Percentiles rank a stretch among this genome's conserved stretches.
Evolutionary conservation across 2,113 vertebrate genomes (phyloP).

Genomic region (Cinclus cinclus): DNA sequence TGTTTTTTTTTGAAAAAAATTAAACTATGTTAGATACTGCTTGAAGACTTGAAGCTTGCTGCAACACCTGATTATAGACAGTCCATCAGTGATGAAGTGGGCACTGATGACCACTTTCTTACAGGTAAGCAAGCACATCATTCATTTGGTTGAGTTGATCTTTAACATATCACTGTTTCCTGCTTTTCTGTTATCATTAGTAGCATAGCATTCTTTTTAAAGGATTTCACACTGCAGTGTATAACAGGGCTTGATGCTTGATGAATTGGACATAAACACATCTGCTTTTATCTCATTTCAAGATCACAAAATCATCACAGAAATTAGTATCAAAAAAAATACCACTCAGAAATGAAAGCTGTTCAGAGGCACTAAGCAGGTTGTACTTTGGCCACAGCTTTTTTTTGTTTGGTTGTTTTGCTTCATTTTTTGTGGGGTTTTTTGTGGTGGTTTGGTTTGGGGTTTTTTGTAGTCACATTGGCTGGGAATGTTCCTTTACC

Average conservation of each 20-base stretch:
- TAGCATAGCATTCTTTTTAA: neutral
- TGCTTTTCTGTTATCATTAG: neutral
- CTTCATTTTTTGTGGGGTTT: too few species aligned
- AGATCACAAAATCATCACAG: neutral
- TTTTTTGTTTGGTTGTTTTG: neutral
- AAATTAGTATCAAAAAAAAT: neutral
- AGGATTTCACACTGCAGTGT: neutral
- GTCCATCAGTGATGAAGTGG: neutral
- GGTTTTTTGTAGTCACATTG: neutral
- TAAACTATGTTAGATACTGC: slow-evolving; percentile 60
- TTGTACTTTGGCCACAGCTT: neutral
- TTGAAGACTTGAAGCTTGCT: slow-evolving; percentile 55
- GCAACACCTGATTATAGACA: neutral
- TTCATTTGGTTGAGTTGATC: neutral
- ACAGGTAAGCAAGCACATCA: slow-evolving; percentile 10
- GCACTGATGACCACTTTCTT: neutral
- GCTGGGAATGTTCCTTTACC: neutral
- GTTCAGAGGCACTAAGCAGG: neutral
- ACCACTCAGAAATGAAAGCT: neutral
- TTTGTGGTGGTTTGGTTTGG: too few species aligned
- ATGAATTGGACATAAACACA: neutral
- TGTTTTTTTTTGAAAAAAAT: neutral
- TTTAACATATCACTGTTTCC: neutral
- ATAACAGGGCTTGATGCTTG: neutral
- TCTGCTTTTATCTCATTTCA: neutral